phyloP scores from a whole-genome alignment of 2,797 vertebrate species.

The Rhynchonycteris naso region DNA sequence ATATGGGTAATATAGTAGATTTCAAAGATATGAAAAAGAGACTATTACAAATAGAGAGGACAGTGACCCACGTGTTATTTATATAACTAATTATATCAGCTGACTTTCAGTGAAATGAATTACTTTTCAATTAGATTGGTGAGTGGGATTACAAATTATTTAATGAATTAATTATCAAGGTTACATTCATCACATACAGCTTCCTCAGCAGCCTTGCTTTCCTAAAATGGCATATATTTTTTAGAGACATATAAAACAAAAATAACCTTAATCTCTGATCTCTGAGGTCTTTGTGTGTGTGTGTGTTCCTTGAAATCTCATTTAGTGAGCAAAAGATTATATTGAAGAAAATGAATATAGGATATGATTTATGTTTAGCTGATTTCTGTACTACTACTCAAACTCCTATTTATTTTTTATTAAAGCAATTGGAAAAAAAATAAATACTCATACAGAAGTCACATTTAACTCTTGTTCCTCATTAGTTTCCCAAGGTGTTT shows the following conservation, averaged over 20 bases:
- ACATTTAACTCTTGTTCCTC: not conserved
- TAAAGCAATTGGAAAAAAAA: constrained; percentile 9
- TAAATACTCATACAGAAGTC: not conserved
- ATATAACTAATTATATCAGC: constrained; percentile 39
- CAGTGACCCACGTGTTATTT: not conserved
- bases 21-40: not conserved
- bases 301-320: constrained; percentile 51
- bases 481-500: not conserved
- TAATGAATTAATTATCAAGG: not conserved
- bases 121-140: constrained; percentile 51
- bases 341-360: constrained; percentile 21
- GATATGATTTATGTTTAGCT: not conserved
- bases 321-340: constrained; percentile 18
- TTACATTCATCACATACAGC: not conserved
- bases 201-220: not conserved
- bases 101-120: constrained; percentile 26
- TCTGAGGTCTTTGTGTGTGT: not conserved
- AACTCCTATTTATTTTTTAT: not conserved
- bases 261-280: not conserved
- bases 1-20: too few relatives aligned
- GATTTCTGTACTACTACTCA: not conserved
- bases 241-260: not conserved
- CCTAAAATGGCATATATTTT: constrained; percentile 27
- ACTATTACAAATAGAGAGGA: not conserved
- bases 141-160: constrained; percentile 14